phyloP scores from a whole-genome alignment of 2,888 invertebrate species.

The Cephus runcator region DNA sequence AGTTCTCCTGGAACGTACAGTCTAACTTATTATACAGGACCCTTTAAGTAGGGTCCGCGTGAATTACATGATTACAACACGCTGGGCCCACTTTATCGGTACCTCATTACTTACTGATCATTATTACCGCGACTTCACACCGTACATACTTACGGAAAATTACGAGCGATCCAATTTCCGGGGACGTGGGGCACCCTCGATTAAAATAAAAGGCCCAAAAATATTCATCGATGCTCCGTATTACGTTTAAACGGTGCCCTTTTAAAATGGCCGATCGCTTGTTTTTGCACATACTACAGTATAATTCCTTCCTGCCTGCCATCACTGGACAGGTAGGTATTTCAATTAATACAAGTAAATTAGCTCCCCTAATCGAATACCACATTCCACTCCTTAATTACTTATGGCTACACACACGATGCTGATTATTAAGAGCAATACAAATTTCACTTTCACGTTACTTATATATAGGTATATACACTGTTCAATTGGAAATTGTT shows the following conservation, averaged over 20 bases:
- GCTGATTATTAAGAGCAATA: not conserved
- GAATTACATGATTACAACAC: slow-evolving; percentile 56
- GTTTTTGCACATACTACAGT: not conserved
- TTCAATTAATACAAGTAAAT: not conserved
- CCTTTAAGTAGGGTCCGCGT: slow-evolving; percentile 36
- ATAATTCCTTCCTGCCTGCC: not conserved
- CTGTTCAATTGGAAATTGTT: not conserved
- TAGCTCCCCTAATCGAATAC: not conserved
- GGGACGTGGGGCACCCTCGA: slow-evolving; percentile 10
- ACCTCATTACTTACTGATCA: slow-evolving; percentile 57
- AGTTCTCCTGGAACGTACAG: not conserved
- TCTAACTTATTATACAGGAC: slow-evolving; percentile 18
- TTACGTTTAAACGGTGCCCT: not conserved
- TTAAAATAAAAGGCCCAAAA: not conserved
- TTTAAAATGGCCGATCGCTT: not conserved
- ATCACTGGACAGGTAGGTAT: not conserved
- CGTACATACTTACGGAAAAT: slow-evolving; percentile 48
- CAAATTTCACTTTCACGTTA: not conserved
- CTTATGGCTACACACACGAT: not conserved
- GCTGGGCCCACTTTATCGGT: slow-evolving; percentile 39
- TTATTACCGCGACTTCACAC: slow-evolving; percentile 59
- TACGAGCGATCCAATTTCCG: slow-evolving; percentile 57
- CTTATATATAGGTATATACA: not conserved
- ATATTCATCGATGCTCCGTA: not conserved
- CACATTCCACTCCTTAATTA: not conserved